Conservation (phyloP, 2,888 invertebrate species). For the Graphium colonna region DNA sequence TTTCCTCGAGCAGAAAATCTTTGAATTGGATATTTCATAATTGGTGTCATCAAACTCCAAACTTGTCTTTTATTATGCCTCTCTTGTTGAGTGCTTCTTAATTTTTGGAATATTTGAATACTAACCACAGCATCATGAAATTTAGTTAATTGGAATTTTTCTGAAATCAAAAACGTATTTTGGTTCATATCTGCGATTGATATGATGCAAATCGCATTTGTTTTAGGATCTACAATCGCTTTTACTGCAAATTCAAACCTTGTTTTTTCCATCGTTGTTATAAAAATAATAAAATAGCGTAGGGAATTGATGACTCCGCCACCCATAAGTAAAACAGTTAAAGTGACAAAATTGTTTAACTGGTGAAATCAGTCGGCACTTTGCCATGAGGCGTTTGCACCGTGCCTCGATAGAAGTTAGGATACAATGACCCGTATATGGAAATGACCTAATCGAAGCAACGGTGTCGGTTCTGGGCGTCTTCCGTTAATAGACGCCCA, state of each 20-base stretch:
- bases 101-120: conserved; percentile 26
- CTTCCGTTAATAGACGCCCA: too few species aligned
- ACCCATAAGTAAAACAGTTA: too few species aligned
- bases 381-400: too few species aligned
- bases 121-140: conserved; percentile 21
- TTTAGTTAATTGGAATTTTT: conserved; percentile 25
- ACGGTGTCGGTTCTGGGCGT: too few species aligned
- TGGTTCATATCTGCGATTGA: conserved; percentile 26
- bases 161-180: conserved; percentile 27
- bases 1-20: conserved; percentile 27
- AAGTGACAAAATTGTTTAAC: too few species aligned
- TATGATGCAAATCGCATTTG: conserved; percentile 30
- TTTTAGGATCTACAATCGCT: conserved; percentile 27
- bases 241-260: conserved; percentile 27
- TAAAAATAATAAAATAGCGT: too few species aligned
- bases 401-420: too few species aligned
- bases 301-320: too few species aligned
- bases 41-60: conserved; percentile 27
- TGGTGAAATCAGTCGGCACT: too few species aligned
- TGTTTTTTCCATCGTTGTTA: conserved; percentile 26
- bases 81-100: conserved; percentile 25
- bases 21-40: conserved; percentile 31
- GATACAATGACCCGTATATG: too few species aligned
- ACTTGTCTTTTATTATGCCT: conserved; percentile 29
- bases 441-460: too few species aligned